Percentiles rank a stretch among this genome's conserved stretches.
Conservation (phyloP, 2,113 vertebrate genomes). For the human (Homo sapiens) region DNA sequence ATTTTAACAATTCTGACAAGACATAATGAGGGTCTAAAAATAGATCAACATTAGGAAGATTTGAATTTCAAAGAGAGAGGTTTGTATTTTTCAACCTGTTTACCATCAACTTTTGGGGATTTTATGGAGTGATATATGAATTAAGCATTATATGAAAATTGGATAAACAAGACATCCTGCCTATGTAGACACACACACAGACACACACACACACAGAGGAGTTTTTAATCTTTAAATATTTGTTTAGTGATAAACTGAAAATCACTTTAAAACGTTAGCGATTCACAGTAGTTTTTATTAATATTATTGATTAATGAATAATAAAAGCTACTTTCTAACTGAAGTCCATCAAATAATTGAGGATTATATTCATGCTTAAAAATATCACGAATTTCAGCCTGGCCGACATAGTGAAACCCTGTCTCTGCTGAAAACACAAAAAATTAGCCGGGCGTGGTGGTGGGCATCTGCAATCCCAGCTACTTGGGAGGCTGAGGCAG, state of each 20-base stretch:
- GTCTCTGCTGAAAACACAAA: too few species aligned
- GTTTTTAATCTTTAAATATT: not conserved
- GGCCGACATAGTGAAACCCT: too few species aligned
- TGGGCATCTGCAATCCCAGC: too few species aligned
- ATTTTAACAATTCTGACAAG: not conserved
- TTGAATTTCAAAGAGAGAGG: not conserved
- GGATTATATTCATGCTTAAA: not conserved
- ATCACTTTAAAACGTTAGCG: not conserved
- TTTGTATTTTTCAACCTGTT: not conserved
- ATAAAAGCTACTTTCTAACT: not conserved
- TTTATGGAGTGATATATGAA: not conserved
- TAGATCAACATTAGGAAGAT: not conserved
- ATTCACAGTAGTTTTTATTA: not conserved
- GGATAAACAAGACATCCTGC: not conserved
- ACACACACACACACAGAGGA: not conserved
- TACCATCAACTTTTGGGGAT: not conserved
- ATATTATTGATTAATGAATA: not conserved
- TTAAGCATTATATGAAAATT: not conserved
- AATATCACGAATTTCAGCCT: not conserved
- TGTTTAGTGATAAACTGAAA: not conserved
- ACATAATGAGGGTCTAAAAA: not conserved
- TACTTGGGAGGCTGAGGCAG: too few species aligned
- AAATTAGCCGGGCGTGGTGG: too few species aligned
- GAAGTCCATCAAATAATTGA: not conserved
- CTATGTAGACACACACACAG: fast-evolving